These are phyloP conservation scores for Natrix natrix DNA, from an alignment of 2,797 vertebrate species.

Conservation along the genomic window DNA sequence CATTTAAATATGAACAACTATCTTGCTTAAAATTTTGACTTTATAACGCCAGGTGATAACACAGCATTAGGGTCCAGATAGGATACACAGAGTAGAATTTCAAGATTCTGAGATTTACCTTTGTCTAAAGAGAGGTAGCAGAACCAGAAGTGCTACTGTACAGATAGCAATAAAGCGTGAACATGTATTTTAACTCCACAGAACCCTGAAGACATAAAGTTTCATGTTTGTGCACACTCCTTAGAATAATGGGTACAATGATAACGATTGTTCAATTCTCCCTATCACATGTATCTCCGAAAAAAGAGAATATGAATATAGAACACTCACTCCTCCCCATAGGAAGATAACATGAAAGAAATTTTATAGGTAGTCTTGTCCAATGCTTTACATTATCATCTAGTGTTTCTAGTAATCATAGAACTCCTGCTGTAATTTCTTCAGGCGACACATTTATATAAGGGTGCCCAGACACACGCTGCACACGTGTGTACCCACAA, in stretches of 20 bases:
- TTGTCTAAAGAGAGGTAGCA: not conserved
- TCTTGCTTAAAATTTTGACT: conserved; percentile 2
- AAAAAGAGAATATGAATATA: not conserved
- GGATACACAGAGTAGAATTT: not conserved
- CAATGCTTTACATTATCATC: not conserved
- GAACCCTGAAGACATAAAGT: not conserved
- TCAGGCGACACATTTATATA: not conserved
- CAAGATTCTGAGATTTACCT: not conserved
- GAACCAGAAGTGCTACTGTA: not conserved
- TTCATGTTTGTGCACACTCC: not conserved
- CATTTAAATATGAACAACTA: not conserved
- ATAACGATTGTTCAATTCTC: not conserved
- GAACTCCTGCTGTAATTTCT: not conserved
- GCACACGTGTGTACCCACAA: not conserved
- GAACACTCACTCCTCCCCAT: not conserved
- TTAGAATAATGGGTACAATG: not conserved
- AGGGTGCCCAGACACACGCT: not conserved
- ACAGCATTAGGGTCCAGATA: not conserved
- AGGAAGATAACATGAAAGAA: not conserved
- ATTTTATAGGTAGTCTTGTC: not conserved
- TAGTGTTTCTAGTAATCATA: not conserved
- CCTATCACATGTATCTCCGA: not conserved
- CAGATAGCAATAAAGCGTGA: not conserved
- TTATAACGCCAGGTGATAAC: not conserved
- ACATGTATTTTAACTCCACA: not conserved